Base-by-base conservation (phyloP, 1,140 invertebrate species). In the roundworm (Caenorhabditis elegans) region DNA sequence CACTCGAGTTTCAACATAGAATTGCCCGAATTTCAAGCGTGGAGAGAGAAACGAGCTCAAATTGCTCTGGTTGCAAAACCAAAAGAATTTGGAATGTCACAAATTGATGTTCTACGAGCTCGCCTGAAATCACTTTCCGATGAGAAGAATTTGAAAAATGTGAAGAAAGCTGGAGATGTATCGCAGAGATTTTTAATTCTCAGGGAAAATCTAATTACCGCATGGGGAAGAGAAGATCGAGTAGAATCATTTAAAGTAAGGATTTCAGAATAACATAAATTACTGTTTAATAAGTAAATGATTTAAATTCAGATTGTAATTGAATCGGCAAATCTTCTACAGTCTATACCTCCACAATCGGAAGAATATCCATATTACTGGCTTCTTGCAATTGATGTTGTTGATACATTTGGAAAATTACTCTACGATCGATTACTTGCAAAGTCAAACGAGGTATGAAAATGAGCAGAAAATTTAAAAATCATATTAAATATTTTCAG, bases 231-330 rank as follows among this genome's bases (percentile, higher is more conserved):
- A 39, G 95, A 98, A 91, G 95, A 97, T 89, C 92, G 95, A 87
- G 96, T 98, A 0, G 97, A 96, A 92, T 94, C 96, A 8, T 92
- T 98, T 3, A 98, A 98, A 92, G 98, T 98, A 89, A 94, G 94
- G 5, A 98, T 86, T 95, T 39, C 34, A 34, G n/a, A 34, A 34
- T 70, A 6, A 39, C 28, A 10, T 53, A 28, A 1, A 0, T 24
- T 84, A 34, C 22, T 70, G 31, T 36, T 19, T 55, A 24, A 55
- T 48, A 86, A 24, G 28, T 43, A 31, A 39, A 47, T 78, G 47
- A 39, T 24, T 36, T 65, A 79, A 70, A 13, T 84, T 79, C 36
- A 82, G 76, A 31, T 81, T 70, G 39, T 81, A 87, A 91, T 92
- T 49, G 88, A 98, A 92, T 97, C 95, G 92, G 94, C 96, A 26